phyloP scores from a whole-genome alignment of 2,888 invertebrate species.

The Hoplodrina blanda region DNA sequence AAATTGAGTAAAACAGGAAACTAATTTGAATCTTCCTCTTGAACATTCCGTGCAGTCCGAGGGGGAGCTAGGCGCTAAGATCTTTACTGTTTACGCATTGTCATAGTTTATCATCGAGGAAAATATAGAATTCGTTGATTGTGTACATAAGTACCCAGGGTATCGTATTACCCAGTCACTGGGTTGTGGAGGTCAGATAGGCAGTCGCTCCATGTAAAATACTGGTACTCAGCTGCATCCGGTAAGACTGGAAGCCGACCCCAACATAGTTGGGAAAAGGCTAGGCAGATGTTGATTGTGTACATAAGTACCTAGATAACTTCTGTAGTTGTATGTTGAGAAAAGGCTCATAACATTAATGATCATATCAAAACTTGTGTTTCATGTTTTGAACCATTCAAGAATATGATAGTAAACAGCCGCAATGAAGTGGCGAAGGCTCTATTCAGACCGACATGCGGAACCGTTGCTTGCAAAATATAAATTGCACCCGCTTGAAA shows the following conservation, averaged over 20 bases:
- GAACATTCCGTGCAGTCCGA: slow-evolving; percentile 21
- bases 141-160: not conserved
- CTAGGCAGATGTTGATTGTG: too few species aligned
- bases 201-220: too few species aligned
- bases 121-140: not conserved
- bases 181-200: too few species aligned
- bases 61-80: slow-evolving; percentile 6
- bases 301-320: not conserved
- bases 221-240: too few species aligned
- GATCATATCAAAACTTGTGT: slow-evolving; percentile 5
- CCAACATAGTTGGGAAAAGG: too few species aligned
- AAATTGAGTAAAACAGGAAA: slow-evolving; percentile 52
- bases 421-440: slow-evolving; percentile 73
- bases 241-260: too few species aligned
- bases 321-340: not conserved
- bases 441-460: slow-evolving; percentile 78
- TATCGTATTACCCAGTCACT: too few species aligned
- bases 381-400: slow-evolving; percentile 51
- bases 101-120: slow-evolving; percentile 3
- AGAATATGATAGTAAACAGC: slow-evolving; percentile 61
- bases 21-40: slow-evolving; percentile 52
- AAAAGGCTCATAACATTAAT: slow-evolving; percentile 3
- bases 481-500: slow-evolving; percentile 83
- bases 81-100: slow-evolving; percentile 23
- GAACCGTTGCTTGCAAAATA: slow-evolving; percentile 79